Percentiles rank a stretch among this genome's conserved stretches.
phyloP scores from a whole-genome alignment of 2,888 invertebrate species.

The Ophion slaviceki region DNA sequence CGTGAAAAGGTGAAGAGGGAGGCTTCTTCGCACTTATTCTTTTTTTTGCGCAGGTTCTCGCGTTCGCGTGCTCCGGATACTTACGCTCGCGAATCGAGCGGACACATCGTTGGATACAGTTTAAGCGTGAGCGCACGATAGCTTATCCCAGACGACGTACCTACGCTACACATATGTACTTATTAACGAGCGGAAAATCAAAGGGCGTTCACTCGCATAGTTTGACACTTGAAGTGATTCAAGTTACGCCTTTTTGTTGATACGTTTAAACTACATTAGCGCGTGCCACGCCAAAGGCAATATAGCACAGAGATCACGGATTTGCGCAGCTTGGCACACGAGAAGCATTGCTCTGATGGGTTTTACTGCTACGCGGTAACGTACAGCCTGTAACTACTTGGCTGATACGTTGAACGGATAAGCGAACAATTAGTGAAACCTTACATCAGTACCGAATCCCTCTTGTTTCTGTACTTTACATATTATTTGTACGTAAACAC shows the following conservation, averaged over 20 bases:
- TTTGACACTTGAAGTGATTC: neutral
- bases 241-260: neutral
- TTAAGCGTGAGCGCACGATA: conserved; percentile 58
- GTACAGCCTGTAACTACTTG: conserved; percentile 29
- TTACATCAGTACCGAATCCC: conserved; percentile 47
- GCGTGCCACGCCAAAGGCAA: conserved; percentile 53
- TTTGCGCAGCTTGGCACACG: conserved; percentile 47
- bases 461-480: conserved; percentile 10
- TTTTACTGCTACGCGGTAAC: conserved; percentile 49
- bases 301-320: conserved; percentile 53
- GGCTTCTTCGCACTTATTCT: conserved; percentile 31
- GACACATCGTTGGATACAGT: conserved; percentile 56
- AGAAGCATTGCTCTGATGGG: conserved; percentile 61
- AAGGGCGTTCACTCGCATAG: conserved; percentile 1
- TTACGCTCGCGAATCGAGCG: conserved; percentile 46
- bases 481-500: conserved; percentile 2
- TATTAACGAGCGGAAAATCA: neutral
- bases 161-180: conserved; percentile 8
- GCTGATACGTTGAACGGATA: conserved; percentile 61
- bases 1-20: conserved; percentile 41
- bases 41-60: conserved; percentile 12
- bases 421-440: conserved; percentile 63
- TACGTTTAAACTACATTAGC: conserved; percentile 11
- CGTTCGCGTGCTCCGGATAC: conserved; percentile 59
- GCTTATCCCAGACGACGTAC: conserved; percentile 54